phyloP scores from a whole-genome alignment of 2,888 invertebrate species.

The Himalopsyche kuldschensis region DNA sequence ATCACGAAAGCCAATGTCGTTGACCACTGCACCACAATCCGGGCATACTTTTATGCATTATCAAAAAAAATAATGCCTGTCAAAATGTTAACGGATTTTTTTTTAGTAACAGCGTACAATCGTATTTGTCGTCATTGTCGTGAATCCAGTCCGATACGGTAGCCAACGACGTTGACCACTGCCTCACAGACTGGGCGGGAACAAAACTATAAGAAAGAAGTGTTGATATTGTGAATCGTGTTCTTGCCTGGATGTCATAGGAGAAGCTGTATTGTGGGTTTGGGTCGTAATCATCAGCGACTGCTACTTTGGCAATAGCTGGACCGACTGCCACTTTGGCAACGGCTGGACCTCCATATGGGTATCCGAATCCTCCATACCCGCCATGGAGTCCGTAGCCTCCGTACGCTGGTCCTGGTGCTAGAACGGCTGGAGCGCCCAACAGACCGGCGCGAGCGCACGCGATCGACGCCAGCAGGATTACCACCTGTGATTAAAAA shows the following conservation, averaged over 20 bases:
- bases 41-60: too few relatives aligned
- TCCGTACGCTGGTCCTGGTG: conserved; percentile 43
- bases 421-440: conserved; percentile 39
- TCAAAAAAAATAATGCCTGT: too few relatives aligned
- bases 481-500: conserved; percentile 38
- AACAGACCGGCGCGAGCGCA: conserved; percentile 38
- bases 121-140: too few relatives aligned
- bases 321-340: conserved; percentile 42
- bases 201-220: too few relatives aligned
- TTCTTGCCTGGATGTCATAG: conserved; percentile 36
- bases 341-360: conserved; percentile 44
- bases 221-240: background rate
- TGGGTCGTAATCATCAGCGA: conserved; percentile 42
- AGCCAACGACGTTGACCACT: too few relatives aligned
- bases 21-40: too few relatives aligned
- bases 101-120: too few relatives aligned
- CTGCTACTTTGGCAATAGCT: conserved; percentile 43
- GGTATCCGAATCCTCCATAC: conserved; percentile 46
- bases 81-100: too few relatives aligned
- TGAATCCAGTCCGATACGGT: too few relatives aligned
- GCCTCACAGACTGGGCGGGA: too few relatives aligned
- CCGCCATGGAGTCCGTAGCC: conserved; percentile 45
- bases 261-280: conserved; percentile 40
- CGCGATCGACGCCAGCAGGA: conserved; percentile 39
- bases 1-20: too few relatives aligned